A percentile compares a stretch with the other conserved stretches of the same genome.
phyloP scores from a whole-genome alignment of 1,140 invertebrate genomes.

The Caerostris extrusa region DNA sequence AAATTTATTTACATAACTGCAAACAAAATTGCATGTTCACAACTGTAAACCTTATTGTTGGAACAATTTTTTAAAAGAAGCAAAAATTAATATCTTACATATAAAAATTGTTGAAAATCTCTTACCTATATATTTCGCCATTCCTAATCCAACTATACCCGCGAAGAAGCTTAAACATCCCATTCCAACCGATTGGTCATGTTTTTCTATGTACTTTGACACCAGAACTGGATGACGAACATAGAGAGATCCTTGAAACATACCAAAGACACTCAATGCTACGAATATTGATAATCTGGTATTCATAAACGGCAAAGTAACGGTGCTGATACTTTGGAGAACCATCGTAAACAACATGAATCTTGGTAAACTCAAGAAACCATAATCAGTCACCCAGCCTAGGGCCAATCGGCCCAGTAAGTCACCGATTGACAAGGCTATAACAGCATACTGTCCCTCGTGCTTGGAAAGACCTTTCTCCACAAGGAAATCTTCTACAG shows the following conservation, averaged over 20 bases:
- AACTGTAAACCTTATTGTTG: too few species aligned
- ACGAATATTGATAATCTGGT: neutral
- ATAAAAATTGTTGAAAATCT: too few species aligned
- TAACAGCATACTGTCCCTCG: slow-evolving; percentile 1
- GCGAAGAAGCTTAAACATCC: slow-evolving; percentile 57
- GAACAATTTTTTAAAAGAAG: too few species aligned
- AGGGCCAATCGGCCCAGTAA: neutral
- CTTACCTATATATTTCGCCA: neutral
- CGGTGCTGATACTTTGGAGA: neutral
- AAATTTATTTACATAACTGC: too few species aligned
- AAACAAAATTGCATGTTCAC: too few species aligned
- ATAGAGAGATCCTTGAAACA: slow-evolving; percentile 57
- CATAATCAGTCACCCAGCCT: slow-evolving; percentile 37
- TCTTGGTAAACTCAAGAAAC: slow-evolving; percentile 26
- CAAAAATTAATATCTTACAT: too few species aligned
- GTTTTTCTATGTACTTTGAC: slow-evolving; percentile 19
- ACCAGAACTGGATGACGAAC: slow-evolving; percentile 50
- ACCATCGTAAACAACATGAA: slow-evolving; percentile 55
- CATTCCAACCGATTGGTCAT: slow-evolving; percentile 63
- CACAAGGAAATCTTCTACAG: slow-evolving; percentile 28
- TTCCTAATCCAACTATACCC: slow-evolving; percentile 70
- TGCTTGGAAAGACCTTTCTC: neutral
- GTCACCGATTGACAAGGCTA: slow-evolving; percentile 31
- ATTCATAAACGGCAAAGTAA: slow-evolving; percentile 25
- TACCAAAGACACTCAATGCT: slow-evolving; percentile 2